Base-by-base conservation (phyloP, 2,888 invertebrate species). In the Eutolmus rufibarbis region DNA sequence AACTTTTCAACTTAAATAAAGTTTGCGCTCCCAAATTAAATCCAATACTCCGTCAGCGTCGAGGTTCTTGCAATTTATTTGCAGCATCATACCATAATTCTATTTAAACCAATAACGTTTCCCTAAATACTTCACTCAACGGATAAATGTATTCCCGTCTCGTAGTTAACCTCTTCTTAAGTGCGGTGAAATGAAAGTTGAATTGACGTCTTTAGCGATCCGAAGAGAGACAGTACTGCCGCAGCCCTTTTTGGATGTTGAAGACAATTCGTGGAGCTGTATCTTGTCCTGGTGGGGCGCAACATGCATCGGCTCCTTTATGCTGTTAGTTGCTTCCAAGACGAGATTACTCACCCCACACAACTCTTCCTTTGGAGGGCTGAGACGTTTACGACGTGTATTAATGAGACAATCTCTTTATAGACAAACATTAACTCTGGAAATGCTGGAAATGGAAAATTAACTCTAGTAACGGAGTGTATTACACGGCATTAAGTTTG, bases 401-500 rank as follows among this genome's bases (percentile, higher is more conserved):
- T 46, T 81, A 81, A 81, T 81, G 81, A 56, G 81, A 81, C 81
- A 81, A 81, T 81, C 56, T 56, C 81, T 34, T 81, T 81, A 81
- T 56, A 56, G 56, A 81, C 56, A 81, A 81, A 56, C 51, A 81
- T 51, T 81, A 81, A 81, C 81, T 56, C 81, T 46, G 5, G 16
- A n/a, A 81, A 81, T 81, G 56, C 81, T 46, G 16, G 16, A 19
- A 81, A 81, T 81, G 34, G 81, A 31, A 81, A 81, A 81, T 81
- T 81, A 81, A 81, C 81, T 56, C 51, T 51, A 56, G 81, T 81
- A 81, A 56, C 51, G 2, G 81, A 34, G 81, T 81, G 34, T 81
- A 51, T 81, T 81, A 81, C 56, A 51, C 51, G 31, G 34, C 56
- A 56, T 46, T 81, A 81, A 23, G n/a, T 31, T 81, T 31, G 46